Evolutionary conservation across 92 coral and sea anemone species (phyloP), one percentile per base, ranked within the genome.

Genomic region (Phymanthus crucifer): DNA sequence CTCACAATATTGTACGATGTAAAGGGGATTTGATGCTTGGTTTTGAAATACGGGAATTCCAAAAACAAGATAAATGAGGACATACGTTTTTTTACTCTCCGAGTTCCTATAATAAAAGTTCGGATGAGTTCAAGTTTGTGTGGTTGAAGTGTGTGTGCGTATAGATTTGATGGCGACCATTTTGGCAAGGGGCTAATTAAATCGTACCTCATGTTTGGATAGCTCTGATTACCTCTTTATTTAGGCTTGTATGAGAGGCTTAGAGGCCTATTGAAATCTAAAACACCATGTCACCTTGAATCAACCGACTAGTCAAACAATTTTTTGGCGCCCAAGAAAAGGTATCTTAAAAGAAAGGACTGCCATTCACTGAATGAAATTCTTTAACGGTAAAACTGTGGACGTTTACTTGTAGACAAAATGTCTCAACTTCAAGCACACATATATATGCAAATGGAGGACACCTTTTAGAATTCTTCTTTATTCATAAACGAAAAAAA

Each of bases 201-300:
- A 82, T 64, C 32, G 66, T 75, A 72, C 38, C 69, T 73, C 57
- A 73, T 82, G 86, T 82, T 73, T 73, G 70, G 27, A 35, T 40
- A 73, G 71, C 32, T 74, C 58, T 74, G 73, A 82, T 82, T 82
- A 82, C 37, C 54, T 61, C 74, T 82, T 82, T 82, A 82, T 82
- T 64, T 26, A 21, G 19, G 38, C 32, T 74, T 64, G 77, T 73
- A 75, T 82, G 86, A 56, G 68, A 31, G 71, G 86, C 86, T 82
- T 82, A 82, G 67, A 40, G 85, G 18, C 43, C 32, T 72, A 18
- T 82, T 82, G 73, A 73, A 67, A 48, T 40, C 40, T 73, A 82
- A 47, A 82, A 65, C 74, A 32, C 77, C 47, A 38, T 65, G 80
- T 82, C 86, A 74, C 78, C 19, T 19, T n/a, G 75, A 70, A 80